Evolutionary conservation across 2,113 vertebrate genomes (phyloP).

Genomic region (Barnardius zonarius): DNA sequence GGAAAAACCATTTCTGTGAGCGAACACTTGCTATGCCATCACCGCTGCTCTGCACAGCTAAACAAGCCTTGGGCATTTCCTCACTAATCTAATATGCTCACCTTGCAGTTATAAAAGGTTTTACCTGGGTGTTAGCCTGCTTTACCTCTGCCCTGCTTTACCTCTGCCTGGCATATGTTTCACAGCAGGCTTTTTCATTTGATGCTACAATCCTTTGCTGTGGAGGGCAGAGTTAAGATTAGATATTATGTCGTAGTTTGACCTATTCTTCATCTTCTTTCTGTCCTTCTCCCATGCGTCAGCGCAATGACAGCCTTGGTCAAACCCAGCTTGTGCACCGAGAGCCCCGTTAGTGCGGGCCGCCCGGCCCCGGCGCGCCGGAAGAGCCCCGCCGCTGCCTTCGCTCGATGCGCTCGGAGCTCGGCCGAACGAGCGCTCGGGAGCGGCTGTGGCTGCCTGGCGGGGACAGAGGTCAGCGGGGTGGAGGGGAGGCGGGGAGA

Average conservation of each 20-base stretch:
- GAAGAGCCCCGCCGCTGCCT: neutral
- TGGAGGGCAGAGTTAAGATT: too few species aligned
- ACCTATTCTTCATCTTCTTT: neutral
- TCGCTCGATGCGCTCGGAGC: neutral
- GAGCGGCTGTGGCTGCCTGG: neutral
- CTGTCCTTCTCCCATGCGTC: too few species aligned
- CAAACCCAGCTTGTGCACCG: neutral
- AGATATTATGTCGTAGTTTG: neutral
- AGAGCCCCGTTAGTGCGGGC: too few species aligned
- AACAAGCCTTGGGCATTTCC: neutral
- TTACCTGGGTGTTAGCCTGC: neutral
- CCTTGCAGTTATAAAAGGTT: neutral
- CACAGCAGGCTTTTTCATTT: neutral
- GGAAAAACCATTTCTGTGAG: neutral
- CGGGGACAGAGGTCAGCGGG: neutral
- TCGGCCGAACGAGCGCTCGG: neutral
- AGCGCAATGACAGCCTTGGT: neutral
- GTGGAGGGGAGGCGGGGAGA: too few species aligned
- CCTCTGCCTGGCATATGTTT: neutral
- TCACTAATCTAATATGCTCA: neutral
- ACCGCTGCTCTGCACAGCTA: neutral
- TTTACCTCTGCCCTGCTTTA: too few species aligned
- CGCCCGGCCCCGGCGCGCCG: neutral
- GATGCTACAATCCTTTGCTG: neutral
- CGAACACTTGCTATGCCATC: neutral